Percentiles rank a stretch among this genome's conserved stretches.
phyloP scores from a whole-genome alignment of 2,888 invertebrate genomes.

The Nephrotoma flavescens region DNA sequence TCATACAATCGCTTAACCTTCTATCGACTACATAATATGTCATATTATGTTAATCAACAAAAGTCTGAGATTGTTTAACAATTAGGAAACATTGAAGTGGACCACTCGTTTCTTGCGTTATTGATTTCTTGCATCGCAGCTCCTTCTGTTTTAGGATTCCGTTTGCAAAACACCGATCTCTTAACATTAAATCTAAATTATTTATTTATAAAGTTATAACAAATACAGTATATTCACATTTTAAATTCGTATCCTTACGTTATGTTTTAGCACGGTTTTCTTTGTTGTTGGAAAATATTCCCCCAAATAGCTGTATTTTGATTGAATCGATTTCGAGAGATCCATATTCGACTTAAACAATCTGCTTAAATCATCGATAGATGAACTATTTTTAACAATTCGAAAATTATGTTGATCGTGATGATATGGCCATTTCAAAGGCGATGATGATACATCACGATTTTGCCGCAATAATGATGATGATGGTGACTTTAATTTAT shows the following conservation, averaged over 20 bases:
- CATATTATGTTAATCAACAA: no score
- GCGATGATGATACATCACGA: neutral
- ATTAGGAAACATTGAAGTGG: no score
- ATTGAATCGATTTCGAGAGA: neutral
- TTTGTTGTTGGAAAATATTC: neutral
- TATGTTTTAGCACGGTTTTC: neutral
- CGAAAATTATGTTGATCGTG: neutral
- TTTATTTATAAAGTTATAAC: neutral
- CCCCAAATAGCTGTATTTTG: neutral
- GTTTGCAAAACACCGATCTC: no score
- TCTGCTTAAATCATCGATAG: neutral
- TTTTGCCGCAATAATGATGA: neutral
- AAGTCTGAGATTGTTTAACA: no score
- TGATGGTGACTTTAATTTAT: neutral
- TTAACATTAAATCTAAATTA: no score
- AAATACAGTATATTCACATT: neutral
- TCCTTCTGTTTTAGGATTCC: no score
- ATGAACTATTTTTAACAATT: neutral
- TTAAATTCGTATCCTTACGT: neutral
- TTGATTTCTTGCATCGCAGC: no score
- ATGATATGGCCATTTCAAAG: neutral
- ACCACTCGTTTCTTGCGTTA: no score
- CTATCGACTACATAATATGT: no score
- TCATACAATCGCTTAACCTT: no score
- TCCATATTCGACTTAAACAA: neutral